Conservation (phyloP, 2,888 invertebrate species). For the Maniola hyperantus region DNA sequence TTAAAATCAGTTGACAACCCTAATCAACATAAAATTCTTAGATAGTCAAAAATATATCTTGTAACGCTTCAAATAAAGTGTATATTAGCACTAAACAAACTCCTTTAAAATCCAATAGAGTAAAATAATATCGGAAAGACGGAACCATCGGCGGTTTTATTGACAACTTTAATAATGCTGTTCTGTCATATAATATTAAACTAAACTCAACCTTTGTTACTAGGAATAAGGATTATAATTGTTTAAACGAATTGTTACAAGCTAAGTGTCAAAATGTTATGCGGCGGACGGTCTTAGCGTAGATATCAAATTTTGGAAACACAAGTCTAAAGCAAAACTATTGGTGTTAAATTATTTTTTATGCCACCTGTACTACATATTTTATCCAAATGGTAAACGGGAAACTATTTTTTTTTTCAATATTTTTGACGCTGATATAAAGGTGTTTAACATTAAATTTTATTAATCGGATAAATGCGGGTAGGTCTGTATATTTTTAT, state of each 20-base stretch:
- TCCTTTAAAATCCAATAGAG: slow-evolving; percentile 54
- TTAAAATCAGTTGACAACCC: not conserved
- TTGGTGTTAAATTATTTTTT: slow-evolving; percentile 2
- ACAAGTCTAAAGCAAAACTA: not conserved
- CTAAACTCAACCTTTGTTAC: not conserved
- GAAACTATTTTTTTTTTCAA: not conserved
- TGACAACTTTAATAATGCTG: slow-evolving; percentile 27
- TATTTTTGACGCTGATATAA: too few species aligned
- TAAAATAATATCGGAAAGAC: slow-evolving; percentile 65
- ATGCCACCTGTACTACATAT: not conserved
- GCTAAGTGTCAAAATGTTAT: slow-evolving; percentile 43
- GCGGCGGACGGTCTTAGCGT: slow-evolving; percentile 61
- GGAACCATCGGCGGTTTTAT: slow-evolving; percentile 57
- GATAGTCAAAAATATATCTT: slow-evolving; percentile 44
- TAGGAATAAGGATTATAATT: not conserved
- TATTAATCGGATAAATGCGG: too few species aligned
- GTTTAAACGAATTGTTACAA: not conserved
- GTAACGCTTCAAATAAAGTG: slow-evolving; percentile 43
- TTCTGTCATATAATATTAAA: not conserved
- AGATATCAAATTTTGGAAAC: slow-evolving; percentile 30
- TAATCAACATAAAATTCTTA: not conserved
- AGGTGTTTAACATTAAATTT: too few species aligned
- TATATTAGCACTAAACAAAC: slow-evolving; percentile 42
- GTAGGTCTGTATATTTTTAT: too few species aligned
- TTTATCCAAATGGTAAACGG: not conserved